A percentile compares a stretch with the other conserved stretches of the same genome.
These are phyloP conservation scores for Cyclina sinensis DNA, from an alignment of 1,140 invertebrate genomes.

Conservation along the genomic window DNA sequence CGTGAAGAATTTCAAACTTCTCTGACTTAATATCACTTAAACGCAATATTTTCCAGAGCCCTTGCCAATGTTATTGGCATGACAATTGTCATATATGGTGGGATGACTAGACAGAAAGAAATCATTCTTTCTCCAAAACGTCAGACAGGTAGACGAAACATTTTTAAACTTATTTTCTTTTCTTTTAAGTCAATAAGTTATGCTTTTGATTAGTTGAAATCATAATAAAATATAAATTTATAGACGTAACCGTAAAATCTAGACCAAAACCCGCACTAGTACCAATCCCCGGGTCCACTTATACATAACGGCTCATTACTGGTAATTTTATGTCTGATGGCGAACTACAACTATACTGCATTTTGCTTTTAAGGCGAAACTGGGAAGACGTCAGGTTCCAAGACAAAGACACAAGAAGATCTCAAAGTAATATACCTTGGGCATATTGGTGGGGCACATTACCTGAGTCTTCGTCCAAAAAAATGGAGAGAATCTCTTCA, in stretches of 20 bases:
- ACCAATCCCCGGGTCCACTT: no score
- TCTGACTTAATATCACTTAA: no score
- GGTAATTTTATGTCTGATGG: no score
- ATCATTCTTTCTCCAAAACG: background rate
- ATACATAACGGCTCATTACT: no score
- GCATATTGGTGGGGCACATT: background rate
- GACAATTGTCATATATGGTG: constrained; percentile 17
- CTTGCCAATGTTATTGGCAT: constrained; percentile 20
- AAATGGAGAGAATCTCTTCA: background rate
- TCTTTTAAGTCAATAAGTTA: no score
- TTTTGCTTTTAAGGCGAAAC: background rate
- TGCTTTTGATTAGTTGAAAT: no score
- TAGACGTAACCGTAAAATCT: no score
- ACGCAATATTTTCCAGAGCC: constrained; percentile 21
- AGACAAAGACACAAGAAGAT: background rate
- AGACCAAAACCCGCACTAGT: no score
- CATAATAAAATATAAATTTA: no score
- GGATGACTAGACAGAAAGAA: background rate
- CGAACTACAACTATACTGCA: no score
- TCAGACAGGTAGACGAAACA: background rate
- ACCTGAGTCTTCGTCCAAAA: constrained; percentile 10
- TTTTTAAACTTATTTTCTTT: no score
- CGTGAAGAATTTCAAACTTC: no score
- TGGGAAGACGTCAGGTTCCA: background rate
- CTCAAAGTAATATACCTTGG: background rate